phyloP scores from a whole-genome alignment of 2,113 vertebrate species.

The Pithys albifrons region DNA sequence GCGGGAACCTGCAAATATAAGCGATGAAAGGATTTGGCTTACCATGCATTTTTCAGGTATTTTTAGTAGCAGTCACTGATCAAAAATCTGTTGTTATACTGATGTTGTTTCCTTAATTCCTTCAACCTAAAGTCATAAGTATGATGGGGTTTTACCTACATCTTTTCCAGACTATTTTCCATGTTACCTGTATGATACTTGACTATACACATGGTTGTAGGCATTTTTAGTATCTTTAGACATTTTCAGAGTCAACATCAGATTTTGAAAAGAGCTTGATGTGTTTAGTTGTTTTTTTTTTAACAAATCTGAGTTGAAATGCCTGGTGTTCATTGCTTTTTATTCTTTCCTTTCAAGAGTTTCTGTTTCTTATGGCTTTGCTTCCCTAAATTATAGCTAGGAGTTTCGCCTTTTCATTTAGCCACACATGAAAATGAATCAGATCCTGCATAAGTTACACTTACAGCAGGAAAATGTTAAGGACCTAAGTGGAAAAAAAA shows the following conservation, averaged over 20 bases:
- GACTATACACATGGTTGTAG: background rate
- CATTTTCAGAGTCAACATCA: background rate
- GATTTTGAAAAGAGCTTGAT: background rate
- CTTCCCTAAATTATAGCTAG: background rate
- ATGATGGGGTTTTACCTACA: background rate
- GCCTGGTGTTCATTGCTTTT: background rate
- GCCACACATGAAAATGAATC: background rate
- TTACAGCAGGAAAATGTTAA: background rate
- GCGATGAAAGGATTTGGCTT: conserved; percentile 89
- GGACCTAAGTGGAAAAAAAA: background rate
- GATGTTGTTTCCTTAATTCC: background rate
- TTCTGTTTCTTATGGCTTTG: background rate
- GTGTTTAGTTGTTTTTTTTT: background rate
- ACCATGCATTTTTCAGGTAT: conserved; percentile 93
- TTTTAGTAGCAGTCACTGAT: background rate
- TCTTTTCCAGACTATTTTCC: background rate
- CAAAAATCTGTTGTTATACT: background rate
- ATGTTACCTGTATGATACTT: background rate
- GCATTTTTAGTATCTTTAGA: background rate
- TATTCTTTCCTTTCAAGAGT: background rate
- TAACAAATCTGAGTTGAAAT: background rate
- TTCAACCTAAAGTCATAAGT: background rate
- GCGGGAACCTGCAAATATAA: conserved; percentile 80
- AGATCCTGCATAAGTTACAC: background rate
- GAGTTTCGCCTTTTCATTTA: background rate